phyloP scores from a whole-genome alignment of 2,888 invertebrate genomes.

The Pheosia tremula region DNA sequence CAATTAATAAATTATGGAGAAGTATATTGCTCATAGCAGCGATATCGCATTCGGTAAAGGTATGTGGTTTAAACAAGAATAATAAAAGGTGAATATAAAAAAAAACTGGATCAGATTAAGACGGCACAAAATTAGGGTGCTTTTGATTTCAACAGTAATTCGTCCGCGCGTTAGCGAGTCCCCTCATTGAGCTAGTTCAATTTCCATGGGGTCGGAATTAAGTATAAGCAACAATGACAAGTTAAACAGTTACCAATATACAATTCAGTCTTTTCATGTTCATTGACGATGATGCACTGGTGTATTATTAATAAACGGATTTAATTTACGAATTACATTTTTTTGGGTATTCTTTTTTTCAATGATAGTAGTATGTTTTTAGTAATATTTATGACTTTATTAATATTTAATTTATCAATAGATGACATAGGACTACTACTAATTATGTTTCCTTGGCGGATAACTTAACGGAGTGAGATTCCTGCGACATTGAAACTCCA shows the following conservation, averaged over 20 bases:
- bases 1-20: slow-evolving; percentile 63
- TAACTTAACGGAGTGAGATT: too few species aligned
- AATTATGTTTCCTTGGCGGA: too few species aligned
- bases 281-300: slow-evolving; percentile 2
- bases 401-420: too few species aligned
- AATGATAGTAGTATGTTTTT: too few species aligned
- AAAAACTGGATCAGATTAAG: slow-evolving; percentile 69
- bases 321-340: too few species aligned
- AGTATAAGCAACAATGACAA: slow-evolving; percentile 36
- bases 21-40: slow-evolving; percentile 49
- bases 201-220: slow-evolving; percentile 15
- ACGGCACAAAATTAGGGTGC: slow-evolving; percentile 58
- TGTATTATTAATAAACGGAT: not conserved
- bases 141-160: slow-evolving; percentile 42
- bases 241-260: slow-evolving; percentile 41
- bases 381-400: too few species aligned
- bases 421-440: too few species aligned
- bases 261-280: slow-evolving; percentile 15
- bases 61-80: slow-evolving; percentile 69
- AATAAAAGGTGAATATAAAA: slow-evolving; percentile 51
- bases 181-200: slow-evolving; percentile 29
- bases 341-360: not conserved
- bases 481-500: too few species aligned
- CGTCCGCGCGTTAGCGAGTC: slow-evolving; percentile 25
- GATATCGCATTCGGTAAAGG: slow-evolving; percentile 51